Base-by-base conservation (phyloP, 2,797 vertebrate genomes). In the Pempheris klunzingeri region DNA sequence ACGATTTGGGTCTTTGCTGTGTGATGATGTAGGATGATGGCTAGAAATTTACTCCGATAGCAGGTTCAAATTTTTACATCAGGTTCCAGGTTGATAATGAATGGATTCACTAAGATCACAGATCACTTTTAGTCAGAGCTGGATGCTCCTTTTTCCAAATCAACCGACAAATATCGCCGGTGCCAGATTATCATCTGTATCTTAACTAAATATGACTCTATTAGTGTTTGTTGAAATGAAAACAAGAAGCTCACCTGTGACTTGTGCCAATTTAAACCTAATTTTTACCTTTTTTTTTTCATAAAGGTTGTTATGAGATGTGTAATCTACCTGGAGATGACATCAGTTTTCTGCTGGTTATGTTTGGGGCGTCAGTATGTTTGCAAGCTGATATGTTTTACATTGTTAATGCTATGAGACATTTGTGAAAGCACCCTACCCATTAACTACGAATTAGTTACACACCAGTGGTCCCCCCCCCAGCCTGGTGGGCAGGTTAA, bases 131-230 rank as follows among this genome's bases (percentile, higher is more conserved):
- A 58, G 20, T 58, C 7, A 1, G 15, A 4, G 30, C 57, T 11
- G 28, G 43, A 46, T 15, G 15, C 39, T 10, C 11, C 15, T 28
- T 38, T 6, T 12, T 5, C 12, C 2, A 2, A 47, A 22, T 50
- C 9, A 44, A 44, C 22, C 5, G 11, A n/a, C n/a, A n/a, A n/a
- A n/a, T n/a, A n/a, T 43, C 49, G 38, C 22, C 5, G 7, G 41
- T 4, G 8, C 41, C 20, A 34, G n/a, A 59, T 36, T 28, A 57
- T 34, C 14, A 24, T 0, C 39, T 24, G 17, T n/a, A 67, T 43
- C 50, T 46, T 28, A 43, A 66, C 52, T 39, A 43, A 55, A 65
- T 49, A n/a, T n/a, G n/a, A n/a, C n/a, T n/a, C n/a, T n/a, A n/a
- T n/a, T n/a, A n/a, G n/a, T n/a, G n/a, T n/a, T n/a, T n/a, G n/a